phyloP scores from a whole-genome alignment of 2,113 vertebrate species.

The Paradoxurus hermaphroditus region DNA sequence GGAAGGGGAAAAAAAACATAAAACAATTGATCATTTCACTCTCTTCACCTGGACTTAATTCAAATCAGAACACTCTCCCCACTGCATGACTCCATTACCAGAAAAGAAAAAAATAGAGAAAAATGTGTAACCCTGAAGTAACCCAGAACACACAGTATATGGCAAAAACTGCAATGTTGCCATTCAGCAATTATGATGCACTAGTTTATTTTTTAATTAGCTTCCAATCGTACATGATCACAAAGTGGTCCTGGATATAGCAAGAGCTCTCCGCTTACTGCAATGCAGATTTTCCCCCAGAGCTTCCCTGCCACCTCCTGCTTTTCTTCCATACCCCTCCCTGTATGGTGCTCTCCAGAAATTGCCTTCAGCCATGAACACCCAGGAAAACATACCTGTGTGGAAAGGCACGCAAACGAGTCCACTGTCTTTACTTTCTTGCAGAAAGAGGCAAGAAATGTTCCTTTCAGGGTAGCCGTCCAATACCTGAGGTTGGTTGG shows the following conservation, averaged over 20 bases:
- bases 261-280: not conserved
- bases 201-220: conserved; percentile 14
- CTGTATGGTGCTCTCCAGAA: not conserved
- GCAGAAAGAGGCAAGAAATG: not conserved
- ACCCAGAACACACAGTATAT: not conserved
- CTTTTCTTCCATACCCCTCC: not conserved
- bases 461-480: not conserved
- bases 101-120: not conserved
- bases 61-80: not conserved
- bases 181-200: not conserved
- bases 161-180: not conserved
- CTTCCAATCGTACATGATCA: not conserved
- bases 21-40: conserved; percentile 1
- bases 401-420: not conserved
- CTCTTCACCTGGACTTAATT: not conserved
- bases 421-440: not conserved
- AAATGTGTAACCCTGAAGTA: not conserved
- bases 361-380: not conserved
- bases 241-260: not conserved
- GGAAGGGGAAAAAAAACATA: accelerated
- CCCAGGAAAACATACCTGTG: not conserved
- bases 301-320: not conserved
- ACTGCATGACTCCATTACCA: not conserved
- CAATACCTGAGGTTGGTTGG: too few species aligned
- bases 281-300: not conserved